Base-by-base conservation (phyloP, 1,140 invertebrate genomes). In the Gerris buenoi region DNA sequence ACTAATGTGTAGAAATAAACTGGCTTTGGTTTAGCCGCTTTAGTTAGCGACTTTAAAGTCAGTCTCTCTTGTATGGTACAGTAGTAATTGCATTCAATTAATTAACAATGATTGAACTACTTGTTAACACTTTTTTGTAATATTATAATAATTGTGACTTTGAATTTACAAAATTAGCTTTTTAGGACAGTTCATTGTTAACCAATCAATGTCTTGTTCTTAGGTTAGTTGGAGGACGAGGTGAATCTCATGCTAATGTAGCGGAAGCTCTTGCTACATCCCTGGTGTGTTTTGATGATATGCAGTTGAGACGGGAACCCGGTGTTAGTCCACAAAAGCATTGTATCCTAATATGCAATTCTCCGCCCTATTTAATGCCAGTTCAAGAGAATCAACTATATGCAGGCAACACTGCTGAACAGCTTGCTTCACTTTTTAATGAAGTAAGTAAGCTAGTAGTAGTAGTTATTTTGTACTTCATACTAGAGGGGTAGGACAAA, bases 341-440 rank as follows among this genome's bases (percentile, higher is more conserved):
- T 77, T 92, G 93, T 72, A 87, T 97, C 65, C 78, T 96, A 10
- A 82, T 97, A 25, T 95, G 91, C 75, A 95, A 94, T 76, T 95
- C 93, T n/a, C 88, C 91, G 5, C 93, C 93, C 0, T 97, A 96
- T 76, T 84, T 87, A 63, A 84, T 92, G 68, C 87, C 88, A 25
- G 89, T 91, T 25, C 85, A 85, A 75, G 93, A 96, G 77, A 86
- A 85, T 25, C 84, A 83, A 72, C 79, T 82, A 27, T 93, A 87
- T 79, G 77, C 82, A 68, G 86, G 89, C 58, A 82, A 87, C 72
- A 84, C 82, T 46, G 81, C 85, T 62, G 91, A 93, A 64, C 87
- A 92, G 74, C 74, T 93, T 27, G 88, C 88, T 5, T 73, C 77
- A 1, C 74, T 88, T 65, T 85, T 93, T 75, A 81, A 83, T 74